A percentile compares a stretch with the other conserved stretches of the same genome.
These are phyloP conservation scores for Aptenodytes patagonicus DNA, from an alignment of 2,113 vertebrate genomes.

Conservation along the genomic window DNA sequence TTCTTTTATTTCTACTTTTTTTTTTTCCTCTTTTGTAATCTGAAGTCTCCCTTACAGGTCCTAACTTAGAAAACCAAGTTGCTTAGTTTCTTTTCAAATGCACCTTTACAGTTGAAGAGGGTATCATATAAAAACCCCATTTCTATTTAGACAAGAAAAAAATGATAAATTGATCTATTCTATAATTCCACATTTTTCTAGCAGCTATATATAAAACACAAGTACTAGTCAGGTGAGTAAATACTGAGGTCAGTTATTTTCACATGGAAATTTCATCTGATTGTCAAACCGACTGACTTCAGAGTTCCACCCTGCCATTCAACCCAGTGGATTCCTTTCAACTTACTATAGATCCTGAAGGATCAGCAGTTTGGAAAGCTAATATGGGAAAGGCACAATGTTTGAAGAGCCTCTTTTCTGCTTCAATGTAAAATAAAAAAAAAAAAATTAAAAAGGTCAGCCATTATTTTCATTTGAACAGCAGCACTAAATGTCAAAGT, in stretches of 20 bases:
- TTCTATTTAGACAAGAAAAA: background rate
- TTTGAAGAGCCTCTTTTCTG: background rate
- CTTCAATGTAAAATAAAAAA: background rate
- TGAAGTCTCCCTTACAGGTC: background rate
- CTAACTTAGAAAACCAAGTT: background rate
- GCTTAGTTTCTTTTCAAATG: background rate
- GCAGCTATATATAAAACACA: background rate
- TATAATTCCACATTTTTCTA: background rate
- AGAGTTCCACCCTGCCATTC: background rate
- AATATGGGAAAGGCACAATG: background rate
- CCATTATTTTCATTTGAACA: conserved; percentile 30
- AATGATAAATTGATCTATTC: background rate
- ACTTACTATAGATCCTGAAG: background rate
- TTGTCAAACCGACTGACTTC: background rate
- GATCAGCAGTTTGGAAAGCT: background rate
- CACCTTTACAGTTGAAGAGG: background rate
- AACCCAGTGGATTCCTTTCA: background rate
- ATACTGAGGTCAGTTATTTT: background rate
- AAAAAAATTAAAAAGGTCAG: conserved; percentile 7
- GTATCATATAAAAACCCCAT: background rate
- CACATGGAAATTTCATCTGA: background rate
- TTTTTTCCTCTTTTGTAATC: background rate
- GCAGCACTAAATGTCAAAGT: conserved; percentile 1
- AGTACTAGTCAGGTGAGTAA: background rate
- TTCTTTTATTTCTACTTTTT: background rate